Conservation (phyloP, 2,888 invertebrate genomes). For the Dryomyza anilis region DNA sequence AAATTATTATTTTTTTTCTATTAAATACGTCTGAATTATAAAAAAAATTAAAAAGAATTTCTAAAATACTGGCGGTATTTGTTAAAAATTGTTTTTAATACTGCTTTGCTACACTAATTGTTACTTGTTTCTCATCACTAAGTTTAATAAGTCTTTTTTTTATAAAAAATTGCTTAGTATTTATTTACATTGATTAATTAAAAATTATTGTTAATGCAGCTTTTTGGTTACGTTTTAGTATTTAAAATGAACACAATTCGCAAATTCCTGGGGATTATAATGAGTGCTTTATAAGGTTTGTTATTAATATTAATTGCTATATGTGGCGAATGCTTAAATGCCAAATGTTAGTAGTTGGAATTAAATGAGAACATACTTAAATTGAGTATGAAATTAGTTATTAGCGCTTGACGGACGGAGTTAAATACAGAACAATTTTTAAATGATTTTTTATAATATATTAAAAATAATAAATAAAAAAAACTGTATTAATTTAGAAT, state of each 20-base stretch:
- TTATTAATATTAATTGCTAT: constrained; percentile 1
- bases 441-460: not conserved
- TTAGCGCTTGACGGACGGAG: not conserved
- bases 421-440: too few species aligned
- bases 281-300: constrained; percentile 15
- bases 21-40: too few species aligned
- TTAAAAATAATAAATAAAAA: not conserved
- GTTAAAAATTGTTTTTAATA: too few species aligned
- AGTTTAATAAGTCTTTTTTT: constrained; percentile 16
- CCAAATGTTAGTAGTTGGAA: too few species aligned
- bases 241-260: constrained; percentile 14
- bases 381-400: not conserved
- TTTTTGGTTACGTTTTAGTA: too few species aligned
- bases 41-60: too few species aligned
- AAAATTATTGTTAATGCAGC: not conserved
- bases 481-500: not conserved
- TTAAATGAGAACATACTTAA: too few species aligned
- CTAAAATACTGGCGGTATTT: too few species aligned
- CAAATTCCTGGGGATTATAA: not conserved
- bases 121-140: constrained; percentile 2
- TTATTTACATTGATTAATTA: constrained; percentile 13
- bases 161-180: constrained; percentile 11
- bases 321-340: too few species aligned
- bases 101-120: not conserved
- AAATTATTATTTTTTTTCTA: too few species aligned